phyloP scores from a whole-genome alignment of 2,797 vertebrate species.

The Enteromius paludinosus region DNA sequence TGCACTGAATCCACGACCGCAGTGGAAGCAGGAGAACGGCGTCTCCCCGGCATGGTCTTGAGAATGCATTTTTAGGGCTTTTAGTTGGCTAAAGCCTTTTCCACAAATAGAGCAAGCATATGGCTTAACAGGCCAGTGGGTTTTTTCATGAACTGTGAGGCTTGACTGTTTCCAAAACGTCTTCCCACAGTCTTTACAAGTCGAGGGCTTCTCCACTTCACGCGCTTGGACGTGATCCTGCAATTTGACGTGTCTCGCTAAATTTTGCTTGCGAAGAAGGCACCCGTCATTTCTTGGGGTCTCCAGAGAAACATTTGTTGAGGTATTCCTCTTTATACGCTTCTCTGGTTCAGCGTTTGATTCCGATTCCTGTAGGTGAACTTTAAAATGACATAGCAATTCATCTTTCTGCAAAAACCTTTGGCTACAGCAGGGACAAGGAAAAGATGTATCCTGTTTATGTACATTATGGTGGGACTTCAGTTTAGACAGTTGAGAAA shows the following conservation, averaged over 20 bases:
- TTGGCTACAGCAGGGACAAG: constrained; percentile 60
- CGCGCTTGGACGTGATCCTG: constrained; percentile 47
- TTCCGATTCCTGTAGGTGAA: constrained; percentile 50
- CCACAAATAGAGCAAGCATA: constrained; percentile 64
- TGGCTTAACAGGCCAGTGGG: constrained; percentile 64
- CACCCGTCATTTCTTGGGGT: background rate
- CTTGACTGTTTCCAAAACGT: constrained; percentile 49
- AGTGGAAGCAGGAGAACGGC: constrained; percentile 59
- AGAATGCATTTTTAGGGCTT: constrained; percentile 57
- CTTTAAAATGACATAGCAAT: constrained; percentile 61
- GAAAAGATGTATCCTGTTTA: constrained; percentile 5
- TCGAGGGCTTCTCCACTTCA: constrained; percentile 27
- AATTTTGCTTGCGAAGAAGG: constrained; percentile 49
- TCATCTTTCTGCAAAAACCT: constrained; percentile 53
- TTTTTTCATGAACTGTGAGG: constrained; percentile 56
- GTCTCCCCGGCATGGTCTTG: constrained; percentile 57
- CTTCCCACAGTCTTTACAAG: constrained; percentile 56
- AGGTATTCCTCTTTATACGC: background rate
- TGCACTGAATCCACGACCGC: constrained; percentile 52
- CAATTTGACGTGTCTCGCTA: constrained; percentile 36
- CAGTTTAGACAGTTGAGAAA: constrained; percentile 56
- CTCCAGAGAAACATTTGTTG: background rate
- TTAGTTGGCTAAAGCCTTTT: constrained; percentile 54
- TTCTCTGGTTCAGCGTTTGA: background rate
- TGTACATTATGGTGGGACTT: constrained; percentile 59